Evolutionary conservation across 1,140 invertebrate species (phyloP).

Genomic region (Lepidurus couesii): DNA sequence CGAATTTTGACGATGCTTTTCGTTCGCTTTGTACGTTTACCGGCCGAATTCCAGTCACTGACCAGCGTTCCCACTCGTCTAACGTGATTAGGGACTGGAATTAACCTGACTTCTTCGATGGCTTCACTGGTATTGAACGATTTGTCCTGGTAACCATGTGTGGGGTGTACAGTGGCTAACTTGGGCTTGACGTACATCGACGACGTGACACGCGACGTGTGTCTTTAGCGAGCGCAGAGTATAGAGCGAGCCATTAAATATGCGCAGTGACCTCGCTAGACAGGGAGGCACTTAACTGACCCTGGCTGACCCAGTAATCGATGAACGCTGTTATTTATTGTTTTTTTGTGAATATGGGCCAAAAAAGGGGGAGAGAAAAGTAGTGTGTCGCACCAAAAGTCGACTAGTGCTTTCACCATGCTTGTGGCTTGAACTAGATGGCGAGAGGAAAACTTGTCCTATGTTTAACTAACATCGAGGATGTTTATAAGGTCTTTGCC

Average conservation of each 20-base stretch:
- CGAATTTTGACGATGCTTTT: neutral
- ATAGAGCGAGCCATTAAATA: neutral
- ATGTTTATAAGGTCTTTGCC: no score
- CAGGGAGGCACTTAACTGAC: neutral
- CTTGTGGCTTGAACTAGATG: no score
- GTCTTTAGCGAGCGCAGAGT: neutral
- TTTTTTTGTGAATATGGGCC: neutral
- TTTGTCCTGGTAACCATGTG: neutral
- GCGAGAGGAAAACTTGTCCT: no score
- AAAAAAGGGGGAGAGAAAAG: neutral
- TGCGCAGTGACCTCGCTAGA: neutral
- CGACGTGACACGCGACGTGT: neutral
- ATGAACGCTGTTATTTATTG: neutral
- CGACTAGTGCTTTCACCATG: no score
- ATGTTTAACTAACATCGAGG: no score
- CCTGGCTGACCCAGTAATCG: neutral
- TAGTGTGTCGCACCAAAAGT: neutral
- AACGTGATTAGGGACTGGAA: neutral
- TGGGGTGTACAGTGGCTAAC: neutral
- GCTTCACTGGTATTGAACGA: constrained; percentile 4
- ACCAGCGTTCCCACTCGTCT: neutral
- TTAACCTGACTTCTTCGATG: constrained; percentile 5
- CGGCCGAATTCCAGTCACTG: no score
- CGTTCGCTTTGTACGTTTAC: neutral
- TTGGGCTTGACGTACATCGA: neutral